Conservation (phyloP, 2,797 vertebrate genomes). For the Choloepus didactylus region DNA sequence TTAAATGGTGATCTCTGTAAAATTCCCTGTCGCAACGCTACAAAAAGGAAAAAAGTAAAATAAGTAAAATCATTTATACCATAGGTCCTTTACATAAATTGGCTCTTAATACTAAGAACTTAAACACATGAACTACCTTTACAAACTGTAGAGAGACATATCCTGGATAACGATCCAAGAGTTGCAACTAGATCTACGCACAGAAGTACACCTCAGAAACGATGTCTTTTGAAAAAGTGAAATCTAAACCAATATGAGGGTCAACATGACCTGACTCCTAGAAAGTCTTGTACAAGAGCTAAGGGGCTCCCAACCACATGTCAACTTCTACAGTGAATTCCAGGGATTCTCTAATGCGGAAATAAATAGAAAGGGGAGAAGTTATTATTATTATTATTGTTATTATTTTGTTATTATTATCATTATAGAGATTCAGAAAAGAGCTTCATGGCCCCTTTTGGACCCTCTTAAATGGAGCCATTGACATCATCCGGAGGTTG, state of each 20-base stretch:
- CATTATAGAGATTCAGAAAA: conserved; percentile 31
- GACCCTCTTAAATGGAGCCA: not conserved
- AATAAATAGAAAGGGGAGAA: not conserved
- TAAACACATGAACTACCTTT: not conserved
- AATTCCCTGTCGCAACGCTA: not conserved
- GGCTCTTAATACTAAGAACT: not conserved
- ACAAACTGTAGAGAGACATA: not conserved
- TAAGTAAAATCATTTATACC: conserved; percentile 7
- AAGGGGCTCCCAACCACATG: not conserved
- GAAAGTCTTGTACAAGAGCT: not conserved
- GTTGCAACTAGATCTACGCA: not conserved
- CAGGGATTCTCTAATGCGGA: not conserved
- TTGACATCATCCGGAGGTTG: not conserved
- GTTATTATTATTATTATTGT: too few species aligned
- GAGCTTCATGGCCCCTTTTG: not conserved
- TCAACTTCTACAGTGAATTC: not conserved
- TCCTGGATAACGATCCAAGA: not conserved
- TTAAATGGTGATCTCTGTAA: conserved; percentile 17
- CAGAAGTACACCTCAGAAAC: not conserved
- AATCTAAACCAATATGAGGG: not conserved
- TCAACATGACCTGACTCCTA: not conserved
- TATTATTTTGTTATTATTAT: too few species aligned
- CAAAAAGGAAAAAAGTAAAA: not conserved
- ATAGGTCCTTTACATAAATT: not conserved
- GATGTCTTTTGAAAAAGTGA: not conserved